These are phyloP conservation scores for Lepilemur septentrionalis DNA, from an alignment of 2,797 vertebrate genomes.

Conservation along the genomic window DNA sequence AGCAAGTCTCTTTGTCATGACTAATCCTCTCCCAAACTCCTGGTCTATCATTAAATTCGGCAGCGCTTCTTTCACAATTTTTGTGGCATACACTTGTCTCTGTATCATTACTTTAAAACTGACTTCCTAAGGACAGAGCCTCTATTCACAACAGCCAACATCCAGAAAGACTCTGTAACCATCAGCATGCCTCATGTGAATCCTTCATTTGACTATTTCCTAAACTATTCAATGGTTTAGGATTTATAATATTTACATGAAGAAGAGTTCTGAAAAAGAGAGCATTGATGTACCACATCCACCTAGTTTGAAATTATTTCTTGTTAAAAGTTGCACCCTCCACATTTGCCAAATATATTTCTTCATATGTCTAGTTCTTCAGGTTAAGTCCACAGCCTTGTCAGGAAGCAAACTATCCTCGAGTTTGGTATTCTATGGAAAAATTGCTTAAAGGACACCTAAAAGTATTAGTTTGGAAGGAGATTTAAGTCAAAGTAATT, in stretches of 20 bases:
- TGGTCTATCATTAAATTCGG: neutral
- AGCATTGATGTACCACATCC: neutral
- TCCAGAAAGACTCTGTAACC: neutral
- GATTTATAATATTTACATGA: neutral
- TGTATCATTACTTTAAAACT: neutral
- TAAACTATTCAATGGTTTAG: neutral
- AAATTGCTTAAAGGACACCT: neutral
- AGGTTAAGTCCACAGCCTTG: neutral
- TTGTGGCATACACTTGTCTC: too few species aligned
- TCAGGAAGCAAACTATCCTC: neutral
- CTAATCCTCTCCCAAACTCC: neutral
- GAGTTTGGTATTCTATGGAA: slow-evolving; percentile 36
- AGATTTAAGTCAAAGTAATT: neutral
- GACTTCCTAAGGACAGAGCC: neutral
- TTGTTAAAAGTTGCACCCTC: neutral
- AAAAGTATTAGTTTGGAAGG: neutral
- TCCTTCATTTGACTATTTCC: neutral
- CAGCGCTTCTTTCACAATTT: neutral
- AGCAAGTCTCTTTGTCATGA: neutral
- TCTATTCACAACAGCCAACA: neutral
- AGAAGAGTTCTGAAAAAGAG: neutral
- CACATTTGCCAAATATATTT: slow-evolving; percentile 41
- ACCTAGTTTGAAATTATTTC: neutral
- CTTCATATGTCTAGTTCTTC: slow-evolving; percentile 29
- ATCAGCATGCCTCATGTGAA: neutral